Evolutionary conservation across 1,140 invertebrate species (phyloP).

Genomic region (Diachasmimorpha longicaudata): DNA sequence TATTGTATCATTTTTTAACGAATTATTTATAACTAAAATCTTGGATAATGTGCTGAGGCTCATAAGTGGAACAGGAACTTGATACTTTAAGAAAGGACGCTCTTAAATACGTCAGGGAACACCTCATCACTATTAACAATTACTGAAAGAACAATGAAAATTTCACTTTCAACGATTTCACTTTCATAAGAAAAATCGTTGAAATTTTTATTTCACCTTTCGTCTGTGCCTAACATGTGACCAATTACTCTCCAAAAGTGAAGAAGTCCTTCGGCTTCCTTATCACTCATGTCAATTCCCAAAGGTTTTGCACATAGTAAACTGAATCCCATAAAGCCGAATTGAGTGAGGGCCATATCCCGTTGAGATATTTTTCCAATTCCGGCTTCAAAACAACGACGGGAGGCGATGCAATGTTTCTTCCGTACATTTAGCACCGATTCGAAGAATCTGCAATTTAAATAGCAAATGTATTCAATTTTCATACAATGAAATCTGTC

Average conservation of each 20-base stretch:
- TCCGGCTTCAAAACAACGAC: slow-evolving; percentile 58
- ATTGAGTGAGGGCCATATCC: slow-evolving; percentile 85
- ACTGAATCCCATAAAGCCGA: slow-evolving; percentile 83
- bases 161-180: too few relatives aligned
- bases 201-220: slow-evolving; percentile 62
- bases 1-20: too few relatives aligned
- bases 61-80: too few relatives aligned
- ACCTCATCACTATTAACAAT: too few relatives aligned
- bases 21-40: too few relatives aligned
- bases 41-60: too few relatives aligned
- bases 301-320: slow-evolving; percentile 71
- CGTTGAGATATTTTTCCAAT: slow-evolving; percentile 67
- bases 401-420: slow-evolving; percentile 69
- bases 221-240: slow-evolving; percentile 80
- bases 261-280: slow-evolving; percentile 76
- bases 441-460: slow-evolving; percentile 54
- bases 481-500: background rate
- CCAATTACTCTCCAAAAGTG: slow-evolving; percentile 88
- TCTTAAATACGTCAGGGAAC: too few relatives aligned
- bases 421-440: slow-evolving; percentile 72
- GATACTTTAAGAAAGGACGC: too few relatives aligned
- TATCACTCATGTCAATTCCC: slow-evolving; percentile 65
- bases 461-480: background rate
- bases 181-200: too few relatives aligned
- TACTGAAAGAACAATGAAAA: too few relatives aligned